Evolutionary conservation across 2,797 vertebrate genomes (phyloP), one percentile per base, ranked within the genome.

Genomic region (Menidia menidia): DNA sequence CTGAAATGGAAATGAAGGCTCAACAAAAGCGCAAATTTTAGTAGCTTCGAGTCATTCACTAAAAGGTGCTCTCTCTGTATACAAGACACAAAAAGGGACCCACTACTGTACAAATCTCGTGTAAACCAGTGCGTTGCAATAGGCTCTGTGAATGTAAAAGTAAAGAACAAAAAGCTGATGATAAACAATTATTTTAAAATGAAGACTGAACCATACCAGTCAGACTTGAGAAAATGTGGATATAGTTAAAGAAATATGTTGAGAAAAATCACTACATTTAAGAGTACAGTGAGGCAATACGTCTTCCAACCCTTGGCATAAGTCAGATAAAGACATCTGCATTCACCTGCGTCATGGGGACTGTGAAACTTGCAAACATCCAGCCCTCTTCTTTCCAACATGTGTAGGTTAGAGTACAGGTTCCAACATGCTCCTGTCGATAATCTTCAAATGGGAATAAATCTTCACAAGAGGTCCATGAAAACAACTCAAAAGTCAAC

Each of bases 261-360:
- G 25, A 25, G 25, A 39, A 39, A 39, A 39, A 39, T 2, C 2
- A 39, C 35, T 39, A 39, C 10, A 7, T 7, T 39, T 39, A 39
- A 4, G 6, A 39, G 10, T 10, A 39, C 35, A 7, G 35, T 7
- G 10, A 7, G 10, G 35, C 45, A 8, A 1, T 42, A 44, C 45
- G 59, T 61, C 0, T 55, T 13, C 44, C 25, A 57, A 5, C 7
- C 6, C 0, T 6, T 1, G 19, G n/a, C 18, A 56, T 0, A 58
- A 64, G 64, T 83, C 11, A 67, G 66, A 74, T 14, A 71, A 77
- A 75, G 78, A 78, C 58, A 70, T 41, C 73, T 52, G 75, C 68
- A 84, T 79, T 93, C 92, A 94, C 92, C 93, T 94, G 93, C 83
- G 83, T 88, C 44, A 78, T 56, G 68, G 69, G 66, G 76, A 85